phyloP scores from a whole-genome alignment of 2,888 invertebrate genomes.

The Nymphalis urticae region DNA sequence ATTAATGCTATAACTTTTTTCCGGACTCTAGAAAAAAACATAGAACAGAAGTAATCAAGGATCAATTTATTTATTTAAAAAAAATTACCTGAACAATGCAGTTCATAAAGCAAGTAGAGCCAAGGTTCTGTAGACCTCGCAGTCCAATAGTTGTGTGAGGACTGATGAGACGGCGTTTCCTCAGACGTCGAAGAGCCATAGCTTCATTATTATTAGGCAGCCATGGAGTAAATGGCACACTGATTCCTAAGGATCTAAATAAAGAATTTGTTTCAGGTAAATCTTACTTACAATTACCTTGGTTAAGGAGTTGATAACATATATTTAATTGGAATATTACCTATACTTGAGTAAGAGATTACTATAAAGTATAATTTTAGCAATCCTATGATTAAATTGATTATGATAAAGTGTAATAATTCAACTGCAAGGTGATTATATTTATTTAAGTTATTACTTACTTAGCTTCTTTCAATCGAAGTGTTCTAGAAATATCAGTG shows the following conservation, averaged over 20 bases:
- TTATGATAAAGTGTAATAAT: too few relatives aligned
- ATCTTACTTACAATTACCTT: too few relatives aligned
- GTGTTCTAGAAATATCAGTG: conserved; percentile 78
- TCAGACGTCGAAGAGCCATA: conserved; percentile 87
- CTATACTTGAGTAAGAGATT: too few relatives aligned
- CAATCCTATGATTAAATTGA: too few relatives aligned
- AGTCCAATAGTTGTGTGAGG: conserved; percentile 93
- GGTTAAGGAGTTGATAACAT: too few relatives aligned
- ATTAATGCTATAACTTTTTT: too few relatives aligned
- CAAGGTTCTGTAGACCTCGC: conserved; percentile 96
- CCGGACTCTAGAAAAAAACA: not conserved
- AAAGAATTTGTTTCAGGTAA: conserved; percentile 4
- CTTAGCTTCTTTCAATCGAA: conserved; percentile 81
- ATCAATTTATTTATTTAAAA: not conserved
- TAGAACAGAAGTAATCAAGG: not conserved
- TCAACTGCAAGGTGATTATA: too few relatives aligned
- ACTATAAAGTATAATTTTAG: too few relatives aligned
- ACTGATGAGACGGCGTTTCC: conserved; percentile 89
- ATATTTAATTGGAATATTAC: too few relatives aligned
- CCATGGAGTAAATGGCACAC: conserved; percentile 87
- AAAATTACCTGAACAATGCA: conserved; percentile 91
- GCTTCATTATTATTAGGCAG: conserved; percentile 89
- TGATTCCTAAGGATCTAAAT: conserved; percentile 79
- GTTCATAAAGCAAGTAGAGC: conserved; percentile 99
- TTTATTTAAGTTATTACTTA: conserved; percentile 48